Conservation (phyloP, 2,113 vertebrate species). For the Silurus asotus region DNA sequence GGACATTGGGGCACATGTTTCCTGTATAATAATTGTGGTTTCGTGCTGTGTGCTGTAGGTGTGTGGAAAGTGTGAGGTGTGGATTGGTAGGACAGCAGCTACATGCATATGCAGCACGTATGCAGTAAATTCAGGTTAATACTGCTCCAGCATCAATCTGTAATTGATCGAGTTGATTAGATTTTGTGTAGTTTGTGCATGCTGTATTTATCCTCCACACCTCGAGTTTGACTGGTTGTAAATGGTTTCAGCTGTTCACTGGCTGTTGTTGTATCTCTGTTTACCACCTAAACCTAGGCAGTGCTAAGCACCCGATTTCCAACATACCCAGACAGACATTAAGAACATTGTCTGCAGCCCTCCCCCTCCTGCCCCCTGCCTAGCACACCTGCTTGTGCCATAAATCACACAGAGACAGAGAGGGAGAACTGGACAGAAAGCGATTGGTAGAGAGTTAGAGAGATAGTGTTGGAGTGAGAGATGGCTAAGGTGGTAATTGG, state of each 20-base stretch:
- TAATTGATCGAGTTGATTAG: background rate
- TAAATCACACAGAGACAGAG: constrained; percentile 55
- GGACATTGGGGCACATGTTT: background rate
- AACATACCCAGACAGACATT: constrained; percentile 38
- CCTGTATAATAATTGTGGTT: background rate
- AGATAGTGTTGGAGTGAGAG: constrained; percentile 9
- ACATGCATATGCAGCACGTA: background rate
- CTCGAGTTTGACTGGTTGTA: background rate
- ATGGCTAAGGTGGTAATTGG: constrained; percentile 18
- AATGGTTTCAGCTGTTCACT: background rate
- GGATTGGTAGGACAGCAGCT: background rate
- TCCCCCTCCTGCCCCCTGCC: constrained; percentile 33
- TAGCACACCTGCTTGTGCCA: constrained; percentile 53
- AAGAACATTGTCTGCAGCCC: constrained; percentile 37
- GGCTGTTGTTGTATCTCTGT: constrained; percentile 17
- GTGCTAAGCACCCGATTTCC: constrained; percentile 25
- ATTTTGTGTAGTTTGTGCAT: background rate
- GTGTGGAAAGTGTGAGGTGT: background rate
- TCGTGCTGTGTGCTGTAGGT: background rate
- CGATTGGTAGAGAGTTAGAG: constrained; percentile 8
- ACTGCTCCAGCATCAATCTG: background rate
- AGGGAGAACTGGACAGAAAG: constrained; percentile 30
- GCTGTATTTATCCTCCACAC: background rate
- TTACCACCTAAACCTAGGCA: constrained; percentile 28
- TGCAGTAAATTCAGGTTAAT: background rate